Conservation (phyloP, 1,140 invertebrate genomes). For the Euura lappo region DNA sequence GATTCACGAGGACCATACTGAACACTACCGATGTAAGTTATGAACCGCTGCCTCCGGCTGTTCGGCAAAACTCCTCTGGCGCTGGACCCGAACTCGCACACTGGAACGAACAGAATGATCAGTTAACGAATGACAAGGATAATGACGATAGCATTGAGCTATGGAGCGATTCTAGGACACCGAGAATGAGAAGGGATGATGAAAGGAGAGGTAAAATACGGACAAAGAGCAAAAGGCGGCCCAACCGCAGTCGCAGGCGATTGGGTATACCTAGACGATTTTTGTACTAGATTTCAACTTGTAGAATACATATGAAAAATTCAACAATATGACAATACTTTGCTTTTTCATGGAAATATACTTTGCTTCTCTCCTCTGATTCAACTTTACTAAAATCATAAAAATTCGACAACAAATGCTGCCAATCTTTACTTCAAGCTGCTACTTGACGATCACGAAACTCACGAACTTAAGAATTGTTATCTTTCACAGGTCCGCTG, state of each 20-base stretch:
- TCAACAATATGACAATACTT: too few relatives aligned
- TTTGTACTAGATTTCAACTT: constrained; percentile 25
- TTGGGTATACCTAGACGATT: constrained; percentile 48
- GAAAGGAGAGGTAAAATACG: constrained; percentile 49
- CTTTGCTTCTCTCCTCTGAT: too few relatives aligned
- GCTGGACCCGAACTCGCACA: not conserved
- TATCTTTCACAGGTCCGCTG: constrained; percentile 36
- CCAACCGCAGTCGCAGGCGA: constrained; percentile 52
- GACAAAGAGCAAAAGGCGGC: constrained; percentile 43
- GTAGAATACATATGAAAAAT: too few relatives aligned
- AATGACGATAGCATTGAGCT: constrained; percentile 8
- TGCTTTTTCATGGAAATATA: too few relatives aligned
- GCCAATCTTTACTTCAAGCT: too few relatives aligned
- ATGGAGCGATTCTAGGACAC: constrained; percentile 33
- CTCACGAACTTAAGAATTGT: not conserved
- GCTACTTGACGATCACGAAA: too few relatives aligned
- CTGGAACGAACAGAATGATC: not conserved
- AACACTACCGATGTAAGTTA: not conserved
- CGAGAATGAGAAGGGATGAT: constrained; percentile 41
- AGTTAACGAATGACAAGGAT: not conserved
- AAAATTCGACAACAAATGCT: too few relatives aligned
- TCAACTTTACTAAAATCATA: too few relatives aligned
- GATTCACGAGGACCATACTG: not conserved
- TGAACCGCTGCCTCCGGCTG: not conserved
- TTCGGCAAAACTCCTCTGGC: not conserved